Evolutionary conservation across 1,140 invertebrate genomes (phyloP), one percentile per base, ranked within the genome.

Genomic region (Zaprionus africanus): DNA sequence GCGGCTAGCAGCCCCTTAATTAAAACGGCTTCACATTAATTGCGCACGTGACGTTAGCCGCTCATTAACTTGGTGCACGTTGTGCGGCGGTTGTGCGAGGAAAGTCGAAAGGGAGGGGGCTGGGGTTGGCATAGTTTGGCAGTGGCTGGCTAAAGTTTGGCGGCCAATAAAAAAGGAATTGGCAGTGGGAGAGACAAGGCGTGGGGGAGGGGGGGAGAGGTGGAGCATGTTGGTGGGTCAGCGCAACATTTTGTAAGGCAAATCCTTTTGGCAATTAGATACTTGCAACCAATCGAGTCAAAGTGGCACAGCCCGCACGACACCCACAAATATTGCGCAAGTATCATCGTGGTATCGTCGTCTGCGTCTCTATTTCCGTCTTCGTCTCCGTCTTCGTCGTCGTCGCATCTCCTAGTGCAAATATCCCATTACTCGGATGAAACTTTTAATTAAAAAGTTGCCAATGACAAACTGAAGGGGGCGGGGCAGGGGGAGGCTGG

Each of bases 371-470:
- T 15, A n/a, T 17, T 7, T 43, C n/a, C 41, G 2, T 43, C 2
- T 7, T 6, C 38, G 38, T 15, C 38, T 5, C 0, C 38, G 15
- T 41, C 59, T 64, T 78, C 66, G 76, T 72, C 51, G 65, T 67
- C 64, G 68, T 81, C 74, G 84, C 84, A 83, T 88, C 81, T 87
- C 85, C 77, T 74, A 87, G 84, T 87, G 84, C 81, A 90, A 92
- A 92, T 86, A 90, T 90, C 87, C 81, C 85, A 90, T 90, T 90
- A 90, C 85, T 85, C 73, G 85, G 79, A 90, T 90, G 85, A 88
- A 88, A 88, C 85, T 90, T 90, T 90, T 90, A 90, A 90, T 90
- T 90, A 90, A 90, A 90, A 90, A 87, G 84, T 87, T 87, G 68
- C 84, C 84, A 87, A 87, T 87, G 85, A 87, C 81, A 88, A 88